These are phyloP conservation scores for Trisateles emortualis DNA, from an alignment of 2,888 invertebrate species.

Conservation along the genomic window DNA sequence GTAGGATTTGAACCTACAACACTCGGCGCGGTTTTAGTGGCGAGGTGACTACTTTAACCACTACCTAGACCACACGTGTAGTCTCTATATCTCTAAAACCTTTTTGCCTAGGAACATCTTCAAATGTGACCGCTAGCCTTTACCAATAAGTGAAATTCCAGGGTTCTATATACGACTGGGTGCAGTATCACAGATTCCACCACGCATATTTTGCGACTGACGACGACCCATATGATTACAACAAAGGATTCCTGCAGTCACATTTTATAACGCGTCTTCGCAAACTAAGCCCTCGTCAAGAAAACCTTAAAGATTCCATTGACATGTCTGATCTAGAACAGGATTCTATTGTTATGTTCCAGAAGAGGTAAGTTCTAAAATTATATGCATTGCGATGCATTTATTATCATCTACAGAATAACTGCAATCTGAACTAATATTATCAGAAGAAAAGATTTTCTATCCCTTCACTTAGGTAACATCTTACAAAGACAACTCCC, in stretches of 20 bases:
- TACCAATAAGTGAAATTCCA: slow-evolving; percentile 61
- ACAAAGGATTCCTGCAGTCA: slow-evolving; percentile 92
- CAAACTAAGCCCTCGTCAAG: slow-evolving; percentile 89
- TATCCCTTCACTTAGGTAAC: too few relatives aligned
- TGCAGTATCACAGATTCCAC: slow-evolving; percentile 92
- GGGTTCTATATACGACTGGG: slow-evolving; percentile 96
- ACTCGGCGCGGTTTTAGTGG: too few relatives aligned
- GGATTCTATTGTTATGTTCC: slow-evolving; percentile 95
- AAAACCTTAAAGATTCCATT: slow-evolving; percentile 88
- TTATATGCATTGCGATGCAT: too few relatives aligned
- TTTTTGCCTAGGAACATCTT: too few relatives aligned
- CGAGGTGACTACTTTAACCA: too few relatives aligned
- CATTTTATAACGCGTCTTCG: slow-evolving; percentile 91
- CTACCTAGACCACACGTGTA: too few relatives aligned
- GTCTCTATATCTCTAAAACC: too few relatives aligned
- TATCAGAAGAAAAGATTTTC: too few relatives aligned
- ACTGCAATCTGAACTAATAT: too few relatives aligned
- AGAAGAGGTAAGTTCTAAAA: slow-evolving; percentile 89
- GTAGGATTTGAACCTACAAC: too few relatives aligned
- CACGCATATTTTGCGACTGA: slow-evolving; percentile 92
- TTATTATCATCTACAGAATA: too few relatives aligned
- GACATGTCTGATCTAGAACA: slow-evolving; percentile 93
- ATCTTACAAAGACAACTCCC: too few relatives aligned
- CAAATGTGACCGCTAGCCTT: background rate
- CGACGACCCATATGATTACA: slow-evolving; percentile 93